Base-by-base conservation (phyloP, 2,888 invertebrate species). In the Pseudococcus jackbeardsleyi region DNA sequence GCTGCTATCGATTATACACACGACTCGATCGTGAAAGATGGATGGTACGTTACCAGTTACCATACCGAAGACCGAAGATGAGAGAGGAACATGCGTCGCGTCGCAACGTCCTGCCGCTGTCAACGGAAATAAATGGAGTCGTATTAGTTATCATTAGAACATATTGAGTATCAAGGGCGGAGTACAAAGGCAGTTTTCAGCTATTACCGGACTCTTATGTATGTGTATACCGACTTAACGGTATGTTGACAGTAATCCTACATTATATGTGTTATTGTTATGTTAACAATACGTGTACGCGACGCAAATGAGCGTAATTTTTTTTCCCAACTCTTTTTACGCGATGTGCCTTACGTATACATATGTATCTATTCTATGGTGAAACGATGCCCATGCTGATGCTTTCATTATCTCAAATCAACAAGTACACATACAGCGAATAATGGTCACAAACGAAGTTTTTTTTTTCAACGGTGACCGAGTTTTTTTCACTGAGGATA, bases 101-200 rank as follows among this genome's bases (percentile, higher is more conserved):
- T 33, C 42, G 79, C 42, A 42, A 42, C 42, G 39, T n/a, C 79
- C 46, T 26, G 79, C 54, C 11, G 54, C 88, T 88, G 88, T 88
- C 88, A 88, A 19, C 79, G 72, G 19, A 88, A 88, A 88, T 88
- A 79, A 88, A 88, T 88, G 88, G 54, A 88, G 79, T 88, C 88
- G 88, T 88, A 88, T 88, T 88, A 88, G 88, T 88, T 88, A 88
- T 88, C 88, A 88, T 88, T 88, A 88, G 88, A 88, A 88, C 79
- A 19, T 82, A 88, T 88, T 88, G 88, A 88, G 79, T 82, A 82
- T 82, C 79, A 42, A 82, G 46, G 79, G 79, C 46, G 79, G 46
- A 82, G 79, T 77, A 77, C 77, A 42, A 82, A 46, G 46, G 33
- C 42, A 82, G 64, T 72, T 72, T 72, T 72, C 72, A 72, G 72